Percentiles rank a stretch among this genome's conserved stretches.
Evolutionary conservation across 2,113 vertebrate genomes (phyloP).

Genomic region (Alethe diademata): DNA sequence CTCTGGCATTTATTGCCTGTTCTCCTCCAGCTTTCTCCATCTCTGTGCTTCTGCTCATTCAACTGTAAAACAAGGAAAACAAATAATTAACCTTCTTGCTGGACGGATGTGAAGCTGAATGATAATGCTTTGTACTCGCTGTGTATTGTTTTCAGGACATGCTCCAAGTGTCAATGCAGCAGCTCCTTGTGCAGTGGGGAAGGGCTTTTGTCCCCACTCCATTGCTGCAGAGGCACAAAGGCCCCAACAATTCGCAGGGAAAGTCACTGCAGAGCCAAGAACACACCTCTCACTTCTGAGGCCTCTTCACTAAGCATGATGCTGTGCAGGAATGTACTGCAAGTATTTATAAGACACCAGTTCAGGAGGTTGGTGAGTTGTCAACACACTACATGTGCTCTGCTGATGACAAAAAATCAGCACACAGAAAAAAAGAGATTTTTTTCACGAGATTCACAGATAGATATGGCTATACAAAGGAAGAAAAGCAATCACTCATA

Average conservation of each 20-base stretch:
- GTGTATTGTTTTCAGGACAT: neutral
- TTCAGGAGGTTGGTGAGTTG: neutral
- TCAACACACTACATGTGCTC: neutral
- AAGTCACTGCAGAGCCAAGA: neutral
- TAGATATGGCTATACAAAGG: neutral
- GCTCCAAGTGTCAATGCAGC: neutral
- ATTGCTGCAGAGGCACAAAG: neutral
- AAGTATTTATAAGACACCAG: neutral
- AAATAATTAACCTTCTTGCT: conserved; percentile 55
- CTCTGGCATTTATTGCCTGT: conserved; percentile 40
- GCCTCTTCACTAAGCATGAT: neutral
- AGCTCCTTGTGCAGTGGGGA: neutral
- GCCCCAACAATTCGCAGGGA: fast-evolving
- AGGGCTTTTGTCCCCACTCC: neutral
- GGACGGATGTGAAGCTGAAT: neutral
- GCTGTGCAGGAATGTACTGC: neutral
- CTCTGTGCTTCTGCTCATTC: conserved; percentile 33
- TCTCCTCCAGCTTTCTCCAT: conserved; percentile 10
- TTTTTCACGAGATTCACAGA: neutral
- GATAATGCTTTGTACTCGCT: neutral
- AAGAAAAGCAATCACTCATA: neutral
- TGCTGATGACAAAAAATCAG: neutral
- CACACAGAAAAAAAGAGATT: neutral
- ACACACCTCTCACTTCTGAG: neutral
- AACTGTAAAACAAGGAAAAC: conserved; percentile 50